phyloP scores from a whole-genome alignment of 1,140 invertebrate species.

The Gryllus bimaculatus region DNA sequence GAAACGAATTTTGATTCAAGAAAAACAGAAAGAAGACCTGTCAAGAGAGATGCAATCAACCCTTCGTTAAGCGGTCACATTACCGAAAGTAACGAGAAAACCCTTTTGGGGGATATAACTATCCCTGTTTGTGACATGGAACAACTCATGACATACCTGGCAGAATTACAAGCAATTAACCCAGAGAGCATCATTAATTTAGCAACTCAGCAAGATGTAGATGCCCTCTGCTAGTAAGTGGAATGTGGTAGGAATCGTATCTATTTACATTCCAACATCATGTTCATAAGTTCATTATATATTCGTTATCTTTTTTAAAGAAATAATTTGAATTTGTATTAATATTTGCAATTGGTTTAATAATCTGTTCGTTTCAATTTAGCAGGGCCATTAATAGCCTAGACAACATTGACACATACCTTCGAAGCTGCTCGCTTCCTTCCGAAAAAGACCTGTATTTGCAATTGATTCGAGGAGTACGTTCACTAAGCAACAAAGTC shows the following conservation, averaged over 20 bases:
- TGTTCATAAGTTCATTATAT: too few species aligned
- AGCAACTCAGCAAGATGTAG: conserved; percentile 25
- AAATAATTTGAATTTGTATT: too few species aligned
- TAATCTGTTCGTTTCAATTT: neutral
- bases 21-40: neutral
- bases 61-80: neutral
- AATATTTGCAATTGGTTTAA: too few species aligned
- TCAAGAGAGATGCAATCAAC: neutral
- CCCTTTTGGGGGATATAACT: neutral
- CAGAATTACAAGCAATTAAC: conserved; percentile 30
- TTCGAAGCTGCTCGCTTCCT: conserved; percentile 19
- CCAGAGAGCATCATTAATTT: conserved; percentile 27
- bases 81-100: neutral
- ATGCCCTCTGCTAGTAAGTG: conserved; percentile 21
- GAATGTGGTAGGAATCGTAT: conserved; percentile 2
- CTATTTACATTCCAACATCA: too few species aligned
- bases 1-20: neutral
- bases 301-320: too few species aligned
- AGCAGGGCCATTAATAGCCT: conserved; percentile 18
- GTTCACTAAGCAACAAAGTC: neutral
- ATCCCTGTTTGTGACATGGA: conserved; percentile 26
- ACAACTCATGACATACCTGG: conserved; percentile 28
- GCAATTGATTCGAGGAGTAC: neutral
- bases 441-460: neutral
- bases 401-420: conserved; percentile 16